Percentiles rank a stretch among this genome's conserved stretches.
These are phyloP conservation scores for Trichomalopsis sarcophagae DNA, from an alignment of 1,140 invertebrate genomes.

Conservation along the genomic window DNA sequence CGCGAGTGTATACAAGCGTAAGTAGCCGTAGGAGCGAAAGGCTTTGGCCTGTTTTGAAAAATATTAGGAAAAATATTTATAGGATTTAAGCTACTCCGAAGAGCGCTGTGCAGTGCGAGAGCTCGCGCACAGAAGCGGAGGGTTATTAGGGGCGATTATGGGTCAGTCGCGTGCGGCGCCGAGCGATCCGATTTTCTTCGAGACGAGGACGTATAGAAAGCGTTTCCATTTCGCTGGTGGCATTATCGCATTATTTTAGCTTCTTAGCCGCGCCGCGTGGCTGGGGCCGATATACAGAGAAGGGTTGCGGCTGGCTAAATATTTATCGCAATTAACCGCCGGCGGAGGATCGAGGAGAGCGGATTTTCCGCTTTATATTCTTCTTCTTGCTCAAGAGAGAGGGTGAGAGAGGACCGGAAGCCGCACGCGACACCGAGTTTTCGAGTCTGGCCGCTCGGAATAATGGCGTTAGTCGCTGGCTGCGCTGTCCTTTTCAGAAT, in stretches of 20 bases:
- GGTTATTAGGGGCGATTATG: conserved; percentile 69
- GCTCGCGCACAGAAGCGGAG: neutral
- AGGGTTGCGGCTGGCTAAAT: conserved; percentile 74
- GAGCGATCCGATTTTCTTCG: conserved; percentile 60
- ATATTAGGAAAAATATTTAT: conserved; percentile 73
- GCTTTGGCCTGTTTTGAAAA: conserved; percentile 63
- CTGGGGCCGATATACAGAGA: conserved; percentile 60
- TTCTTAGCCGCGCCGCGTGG: conserved; percentile 67
- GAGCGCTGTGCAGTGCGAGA: neutral
- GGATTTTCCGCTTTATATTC: conserved; percentile 35
- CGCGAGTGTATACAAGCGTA: too few relatives aligned
- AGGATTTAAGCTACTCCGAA: conserved; percentile 61
- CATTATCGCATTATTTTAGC: conserved; percentile 56
- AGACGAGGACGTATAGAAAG: neutral
- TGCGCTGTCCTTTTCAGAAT: conserved; percentile 37
- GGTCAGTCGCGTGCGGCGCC: conserved; percentile 51
- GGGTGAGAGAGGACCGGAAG: neutral
- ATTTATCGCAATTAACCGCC: conserved; percentile 73
- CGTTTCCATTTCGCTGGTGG: conserved; percentile 53
- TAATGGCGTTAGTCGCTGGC: conserved; percentile 60
- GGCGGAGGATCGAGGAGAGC: neutral
- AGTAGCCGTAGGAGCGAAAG: neutral
- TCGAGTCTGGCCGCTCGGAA: conserved; percentile 61
- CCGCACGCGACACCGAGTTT: conserved; percentile 18
- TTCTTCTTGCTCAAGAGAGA: neutral